A percentile compares a stretch with the other conserved stretches of the same genome.
These are phyloP conservation scores for Pyrocephalus nanus DNA, from an alignment of 2,797 vertebrate species.

Conservation along the genomic window DNA sequence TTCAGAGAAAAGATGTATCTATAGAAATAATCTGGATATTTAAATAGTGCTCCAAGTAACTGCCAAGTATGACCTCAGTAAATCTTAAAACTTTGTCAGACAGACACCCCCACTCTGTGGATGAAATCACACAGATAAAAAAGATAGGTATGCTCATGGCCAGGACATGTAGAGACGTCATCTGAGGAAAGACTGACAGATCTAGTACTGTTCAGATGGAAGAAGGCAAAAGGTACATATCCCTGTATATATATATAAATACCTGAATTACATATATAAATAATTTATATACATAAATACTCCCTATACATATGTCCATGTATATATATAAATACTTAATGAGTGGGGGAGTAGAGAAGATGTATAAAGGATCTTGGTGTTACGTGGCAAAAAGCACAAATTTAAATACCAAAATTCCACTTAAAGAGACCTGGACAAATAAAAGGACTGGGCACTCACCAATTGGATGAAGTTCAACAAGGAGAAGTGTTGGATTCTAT, in stretches of 20 bases:
- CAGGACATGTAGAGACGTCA: not conserved
- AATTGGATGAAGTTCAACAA: not conserved
- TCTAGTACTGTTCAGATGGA: not conserved
- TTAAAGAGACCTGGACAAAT: not conserved
- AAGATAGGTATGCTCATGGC: not conserved
- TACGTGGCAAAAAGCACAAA: not conserved
- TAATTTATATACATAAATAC: not conserved
- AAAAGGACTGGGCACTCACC: not conserved
- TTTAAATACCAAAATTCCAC: not conserved
- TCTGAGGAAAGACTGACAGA: not conserved
- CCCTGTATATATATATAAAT: not conserved
- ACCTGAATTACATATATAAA: not conserved
- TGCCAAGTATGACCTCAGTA: not conserved
- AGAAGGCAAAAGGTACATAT: not conserved
- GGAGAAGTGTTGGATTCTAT: not conserved
- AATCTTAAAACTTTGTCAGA: not conserved
- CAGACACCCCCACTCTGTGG: not conserved
- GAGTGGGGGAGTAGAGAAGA: rapidly evolving
- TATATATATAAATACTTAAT: not conserved
- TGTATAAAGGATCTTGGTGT: not conserved
- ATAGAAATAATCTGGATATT: not conserved
- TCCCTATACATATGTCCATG: not conserved
- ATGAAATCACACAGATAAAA: not conserved
- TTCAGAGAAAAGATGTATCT: not conserved
- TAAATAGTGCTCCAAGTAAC: not conserved